Percentiles rank a stretch among this genome's conserved stretches.
Conservation (phyloP, 2,797 vertebrate species). For the Jordanella pulchra region DNA sequence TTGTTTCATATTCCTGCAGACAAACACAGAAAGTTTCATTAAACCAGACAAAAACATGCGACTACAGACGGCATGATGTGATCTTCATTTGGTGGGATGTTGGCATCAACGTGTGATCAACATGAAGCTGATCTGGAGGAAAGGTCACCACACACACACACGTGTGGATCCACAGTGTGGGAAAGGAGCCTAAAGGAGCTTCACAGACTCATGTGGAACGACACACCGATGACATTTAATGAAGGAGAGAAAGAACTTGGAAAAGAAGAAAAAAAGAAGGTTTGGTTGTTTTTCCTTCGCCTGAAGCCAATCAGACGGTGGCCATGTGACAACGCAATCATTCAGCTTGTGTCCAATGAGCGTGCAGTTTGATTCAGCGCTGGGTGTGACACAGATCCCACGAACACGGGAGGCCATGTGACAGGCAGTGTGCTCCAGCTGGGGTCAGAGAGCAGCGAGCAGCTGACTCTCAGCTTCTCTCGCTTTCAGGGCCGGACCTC, state of each 20-base stretch:
- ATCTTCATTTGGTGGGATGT: conserved; percentile 13
- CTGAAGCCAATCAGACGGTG: conserved; percentile 7
- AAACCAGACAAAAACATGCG: not conserved
- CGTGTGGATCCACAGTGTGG: not conserved
- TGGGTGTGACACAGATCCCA: conserved; percentile 9
- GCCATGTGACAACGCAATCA: conserved; percentile 36
- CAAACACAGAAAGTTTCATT: not conserved
- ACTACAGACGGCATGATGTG: not conserved
- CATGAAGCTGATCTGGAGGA: not conserved
- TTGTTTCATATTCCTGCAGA: conserved; percentile 93
- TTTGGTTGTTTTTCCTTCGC: not conserved
- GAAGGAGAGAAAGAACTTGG: not conserved
- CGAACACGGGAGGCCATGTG: conserved; percentile 46
- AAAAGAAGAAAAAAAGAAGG: not conserved
- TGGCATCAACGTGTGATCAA: not conserved
- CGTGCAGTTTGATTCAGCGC: conserved; percentile 6
- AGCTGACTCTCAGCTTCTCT: conserved; percentile 32
- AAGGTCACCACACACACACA: not conserved
- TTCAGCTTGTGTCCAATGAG: conserved; percentile 53
- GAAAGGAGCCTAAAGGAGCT: not conserved
- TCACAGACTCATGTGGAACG: not conserved
- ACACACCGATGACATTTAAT: not conserved
- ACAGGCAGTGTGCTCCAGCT: conserved; percentile 13
- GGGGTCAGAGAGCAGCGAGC: conserved; percentile 26
- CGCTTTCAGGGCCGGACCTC: conserved; percentile 8